phyloP scores from a whole-genome alignment of 2,797 vertebrate genomes.

The Saxicola maurus region DNA sequence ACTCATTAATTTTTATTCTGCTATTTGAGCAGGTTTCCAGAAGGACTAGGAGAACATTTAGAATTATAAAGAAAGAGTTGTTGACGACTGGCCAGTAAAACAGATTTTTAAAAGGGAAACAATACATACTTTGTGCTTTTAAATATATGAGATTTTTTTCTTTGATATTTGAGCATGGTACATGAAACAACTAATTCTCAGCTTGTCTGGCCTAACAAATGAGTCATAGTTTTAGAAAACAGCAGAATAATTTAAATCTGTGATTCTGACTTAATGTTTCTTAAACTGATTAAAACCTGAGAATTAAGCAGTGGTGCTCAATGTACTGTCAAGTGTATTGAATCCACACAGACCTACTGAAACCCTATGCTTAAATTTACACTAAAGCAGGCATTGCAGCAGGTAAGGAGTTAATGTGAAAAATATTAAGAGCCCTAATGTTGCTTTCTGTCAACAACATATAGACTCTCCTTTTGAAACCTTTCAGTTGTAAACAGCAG shows the following conservation, averaged over 20 bases:
- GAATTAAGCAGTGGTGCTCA: not conserved
- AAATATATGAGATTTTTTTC: not conserved
- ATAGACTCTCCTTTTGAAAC: not conserved
- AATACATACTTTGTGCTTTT: not conserved
- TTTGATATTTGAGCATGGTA: not conserved
- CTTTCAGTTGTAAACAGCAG: not conserved
- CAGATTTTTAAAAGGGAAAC: not conserved
- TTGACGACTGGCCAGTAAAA: not conserved
- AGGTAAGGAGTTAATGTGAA: not conserved
- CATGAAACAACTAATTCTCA: not conserved
- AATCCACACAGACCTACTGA: not conserved
- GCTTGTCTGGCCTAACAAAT: not conserved
- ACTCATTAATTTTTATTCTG: not conserved
- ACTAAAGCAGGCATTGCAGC: not conserved
- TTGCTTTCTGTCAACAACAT: not conserved
- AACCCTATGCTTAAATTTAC: not conserved
- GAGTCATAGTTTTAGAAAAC: not conserved
- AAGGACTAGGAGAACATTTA: not conserved
- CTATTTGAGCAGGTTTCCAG: not conserved
- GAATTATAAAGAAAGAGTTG: not conserved
- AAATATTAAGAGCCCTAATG: not conserved
- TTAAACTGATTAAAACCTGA: not conserved
- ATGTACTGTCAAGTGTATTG: not conserved
- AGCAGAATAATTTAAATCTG: not conserved
- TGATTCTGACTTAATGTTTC: not conserved